Conservation (phyloP, 2,113 vertebrate species). For the Nyctibius bracteatus region DNA sequence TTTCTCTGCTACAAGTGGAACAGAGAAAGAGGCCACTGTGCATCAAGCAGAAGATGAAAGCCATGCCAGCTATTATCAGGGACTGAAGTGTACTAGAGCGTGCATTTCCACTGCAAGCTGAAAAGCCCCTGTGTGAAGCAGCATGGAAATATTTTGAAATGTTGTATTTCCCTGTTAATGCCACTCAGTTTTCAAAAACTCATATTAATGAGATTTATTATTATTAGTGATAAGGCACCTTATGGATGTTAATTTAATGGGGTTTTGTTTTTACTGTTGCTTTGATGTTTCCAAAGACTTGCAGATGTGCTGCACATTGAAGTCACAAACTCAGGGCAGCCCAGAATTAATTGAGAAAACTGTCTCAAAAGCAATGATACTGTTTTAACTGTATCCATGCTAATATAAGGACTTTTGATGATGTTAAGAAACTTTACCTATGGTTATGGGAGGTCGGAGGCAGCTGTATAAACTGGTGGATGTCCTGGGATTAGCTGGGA, state of each 20-base stretch:
- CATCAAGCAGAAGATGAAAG: slow-evolving; percentile 73
- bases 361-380: slow-evolving; percentile 55
- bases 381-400: slow-evolving; percentile 67
- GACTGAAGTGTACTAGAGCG: slow-evolving; percentile 49
- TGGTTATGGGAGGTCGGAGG: neutral
- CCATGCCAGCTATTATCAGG: slow-evolving; percentile 59
- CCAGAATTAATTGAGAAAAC: slow-evolving; percentile 76
- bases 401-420: neutral
- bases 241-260: slow-evolving; percentile 76
- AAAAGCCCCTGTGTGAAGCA: slow-evolving; percentile 21
- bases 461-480: neutral
- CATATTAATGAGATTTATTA: slow-evolving; percentile 71
- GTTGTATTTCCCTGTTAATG: slow-evolving; percentile 33
- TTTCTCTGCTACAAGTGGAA: slow-evolving; percentile 71
- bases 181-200: slow-evolving; percentile 52
- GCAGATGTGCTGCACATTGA: slow-evolving; percentile 58
- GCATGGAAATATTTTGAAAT: slow-evolving; percentile 39
- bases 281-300: slow-evolving; percentile 81
- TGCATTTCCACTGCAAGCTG: slow-evolving; percentile 59
- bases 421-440: neutral
- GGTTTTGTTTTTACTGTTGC: slow-evolving; percentile 53
- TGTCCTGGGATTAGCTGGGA: neutral
- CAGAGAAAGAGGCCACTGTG: slow-evolving; percentile 61
- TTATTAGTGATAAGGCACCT: slow-evolving; percentile 71
- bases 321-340: slow-evolving; percentile 58